phyloP scores from a whole-genome alignment of 2,797 vertebrate species.

The Rachycentron canadum region DNA sequence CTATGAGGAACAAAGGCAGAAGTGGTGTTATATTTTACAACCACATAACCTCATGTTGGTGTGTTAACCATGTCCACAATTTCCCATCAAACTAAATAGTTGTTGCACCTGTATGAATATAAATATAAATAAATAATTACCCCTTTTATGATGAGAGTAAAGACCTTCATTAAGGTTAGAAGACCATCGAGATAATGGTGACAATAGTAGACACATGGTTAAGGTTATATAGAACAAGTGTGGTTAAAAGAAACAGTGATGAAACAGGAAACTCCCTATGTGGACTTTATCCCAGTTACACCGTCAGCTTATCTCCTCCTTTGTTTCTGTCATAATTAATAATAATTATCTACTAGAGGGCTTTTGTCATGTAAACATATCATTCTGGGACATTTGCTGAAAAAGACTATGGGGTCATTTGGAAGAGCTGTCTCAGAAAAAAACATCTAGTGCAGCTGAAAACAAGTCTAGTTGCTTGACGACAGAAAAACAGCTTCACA shows the following conservation, averaged over 20 bases:
- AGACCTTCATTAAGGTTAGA: too few relatives aligned
- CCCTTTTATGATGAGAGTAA: too few relatives aligned
- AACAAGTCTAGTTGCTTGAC: neutral
- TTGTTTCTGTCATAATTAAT: neutral
- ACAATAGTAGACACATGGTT: neutral
- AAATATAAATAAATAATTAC: too few relatives aligned
- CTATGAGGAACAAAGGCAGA: too few relatives aligned
- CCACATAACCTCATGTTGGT: too few relatives aligned
- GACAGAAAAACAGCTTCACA: conserved; percentile 16
- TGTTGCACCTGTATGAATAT: too few relatives aligned
- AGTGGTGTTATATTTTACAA: too few relatives aligned
- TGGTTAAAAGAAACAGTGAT: neutral
- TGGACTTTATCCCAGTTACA: neutral
- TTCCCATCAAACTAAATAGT: too few relatives aligned
- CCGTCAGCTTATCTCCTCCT: neutral
- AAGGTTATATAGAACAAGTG: neutral
- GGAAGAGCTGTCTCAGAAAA: neutral
- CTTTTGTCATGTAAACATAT: neutral
- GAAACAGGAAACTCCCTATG: neutral
- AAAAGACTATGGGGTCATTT: neutral
- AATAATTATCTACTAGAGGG: neutral
- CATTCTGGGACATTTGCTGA: neutral
- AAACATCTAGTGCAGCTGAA: neutral
- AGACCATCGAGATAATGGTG: neutral
- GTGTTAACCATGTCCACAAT: too few relatives aligned